These are phyloP conservation scores for Echinarachnius parma DNA, from an alignment of 53 echinoderm and acorn worm species.

Conservation along the genomic window DNA sequence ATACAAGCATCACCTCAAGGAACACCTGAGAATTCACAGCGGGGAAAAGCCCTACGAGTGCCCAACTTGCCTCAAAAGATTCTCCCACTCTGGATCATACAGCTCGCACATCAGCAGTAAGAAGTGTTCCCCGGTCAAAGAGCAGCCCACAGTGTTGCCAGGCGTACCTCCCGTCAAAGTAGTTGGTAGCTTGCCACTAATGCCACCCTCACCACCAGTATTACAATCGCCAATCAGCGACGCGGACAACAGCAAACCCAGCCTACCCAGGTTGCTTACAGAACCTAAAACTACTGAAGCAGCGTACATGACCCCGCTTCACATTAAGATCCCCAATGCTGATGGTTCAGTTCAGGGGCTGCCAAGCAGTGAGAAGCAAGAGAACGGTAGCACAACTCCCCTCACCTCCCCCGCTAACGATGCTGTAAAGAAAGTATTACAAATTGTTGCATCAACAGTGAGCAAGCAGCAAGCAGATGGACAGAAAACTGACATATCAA, in stretches of 20 bases:
- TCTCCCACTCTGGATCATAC: conserved; percentile 99
- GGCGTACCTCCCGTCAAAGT: conserved; percentile 86
- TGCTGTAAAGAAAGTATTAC: conserved; percentile 93
- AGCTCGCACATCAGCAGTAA: conserved; percentile 99
- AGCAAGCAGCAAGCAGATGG: conserved; percentile 92
- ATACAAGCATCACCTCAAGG: conserved; percentile 98
- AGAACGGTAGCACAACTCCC: conserved; percentile 47
- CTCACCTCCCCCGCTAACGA: conserved; percentile 93
- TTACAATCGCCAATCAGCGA: conserved; percentile 30
- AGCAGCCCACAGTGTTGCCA: conserved; percentile 64
- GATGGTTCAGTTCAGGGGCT: conserved; percentile 56
- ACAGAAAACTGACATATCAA: conserved; percentile 96
- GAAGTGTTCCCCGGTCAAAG: conserved; percentile 94
- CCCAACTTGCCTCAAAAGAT: conserved; percentile 89
- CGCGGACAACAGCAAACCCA: background rate
- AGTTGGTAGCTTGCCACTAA: conserved; percentile 71
- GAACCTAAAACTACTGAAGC: conserved; percentile 51
- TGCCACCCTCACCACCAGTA: no score
- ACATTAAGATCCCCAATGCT: conserved; percentile 82
- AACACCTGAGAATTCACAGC: conserved; percentile 96
- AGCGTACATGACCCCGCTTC: conserved; percentile 88
- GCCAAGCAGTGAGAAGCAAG: conserved; percentile 58
- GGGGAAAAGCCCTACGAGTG: conserved; percentile 99
- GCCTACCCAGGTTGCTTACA: background rate
- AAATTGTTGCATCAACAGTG: conserved; percentile 97